phyloP scores from a whole-genome alignment of 2,888 invertebrate genomes.

The Asteroscopus sphinx region DNA sequence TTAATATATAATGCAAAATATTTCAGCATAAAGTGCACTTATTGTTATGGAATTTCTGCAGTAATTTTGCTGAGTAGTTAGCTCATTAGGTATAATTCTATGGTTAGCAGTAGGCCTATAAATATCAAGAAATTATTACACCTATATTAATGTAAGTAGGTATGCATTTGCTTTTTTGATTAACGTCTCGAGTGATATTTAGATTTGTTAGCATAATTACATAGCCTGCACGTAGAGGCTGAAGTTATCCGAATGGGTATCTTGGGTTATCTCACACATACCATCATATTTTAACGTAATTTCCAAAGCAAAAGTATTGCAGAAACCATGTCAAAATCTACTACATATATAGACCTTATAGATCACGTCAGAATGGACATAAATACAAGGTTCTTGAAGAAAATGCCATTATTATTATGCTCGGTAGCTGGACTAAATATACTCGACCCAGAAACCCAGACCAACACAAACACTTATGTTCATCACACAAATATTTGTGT shows the following conservation, averaged over 20 bases:
- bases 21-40: conserved; percentile 26
- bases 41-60: conserved; percentile 19
- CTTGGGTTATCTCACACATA: background rate
- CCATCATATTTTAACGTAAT: too few species aligned
- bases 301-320: too few species aligned
- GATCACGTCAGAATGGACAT: too few species aligned
- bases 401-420: too few species aligned
- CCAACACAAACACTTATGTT: too few species aligned
- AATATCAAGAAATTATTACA: conserved; percentile 16
- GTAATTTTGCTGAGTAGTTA: conserved; percentile 14
- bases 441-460: too few species aligned
- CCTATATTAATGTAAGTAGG: background rate
- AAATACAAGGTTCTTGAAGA: too few species aligned
- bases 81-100: conserved; percentile 41
- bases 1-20: conserved; percentile 36
- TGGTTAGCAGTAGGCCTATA: conserved; percentile 21
- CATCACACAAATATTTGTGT: too few species aligned
- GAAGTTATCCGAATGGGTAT: conserved; percentile 16
- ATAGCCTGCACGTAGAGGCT: conserved; percentile 13
- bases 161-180: conserved; percentile 27
- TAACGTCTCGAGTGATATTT: conserved; percentile 21
- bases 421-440: too few species aligned
- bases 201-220: conserved; percentile 36
- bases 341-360: too few species aligned
- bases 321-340: too few species aligned